Evolutionary conservation across 1,140 invertebrate genomes (phyloP).

Genomic region (Camponotus floridanus): DNA sequence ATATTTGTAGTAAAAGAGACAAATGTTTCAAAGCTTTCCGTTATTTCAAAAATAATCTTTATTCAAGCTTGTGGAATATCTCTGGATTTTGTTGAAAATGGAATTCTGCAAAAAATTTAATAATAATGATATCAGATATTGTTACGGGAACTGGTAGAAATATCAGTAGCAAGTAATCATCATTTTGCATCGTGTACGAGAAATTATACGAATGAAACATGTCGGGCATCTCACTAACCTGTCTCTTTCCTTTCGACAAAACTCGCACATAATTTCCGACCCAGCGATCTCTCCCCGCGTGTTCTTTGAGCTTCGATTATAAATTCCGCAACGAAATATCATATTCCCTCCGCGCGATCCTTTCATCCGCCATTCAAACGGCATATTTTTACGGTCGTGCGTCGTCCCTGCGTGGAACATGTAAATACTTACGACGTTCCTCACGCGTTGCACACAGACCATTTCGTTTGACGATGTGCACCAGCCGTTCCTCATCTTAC

Average conservation of each 20-base stretch:
- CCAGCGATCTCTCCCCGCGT: slow-evolving; percentile 34
- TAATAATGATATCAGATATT: not conserved
- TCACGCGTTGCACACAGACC: slow-evolving; percentile 62
- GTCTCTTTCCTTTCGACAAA: not conserved
- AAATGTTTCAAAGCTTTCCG: not conserved
- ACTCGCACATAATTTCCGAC: slow-evolving; percentile 58
- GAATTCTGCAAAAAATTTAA: not conserved
- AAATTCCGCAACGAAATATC: slow-evolving; percentile 68
- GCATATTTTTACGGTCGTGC: slow-evolving; percentile 68
- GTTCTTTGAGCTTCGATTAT: slow-evolving; percentile 64
- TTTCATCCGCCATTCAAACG: slow-evolving; percentile 59
- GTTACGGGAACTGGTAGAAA: not conserved
- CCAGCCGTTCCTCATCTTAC: slow-evolving; percentile 62
- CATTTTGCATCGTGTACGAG: not conserved
- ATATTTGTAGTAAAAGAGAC: slow-evolving; percentile 15
- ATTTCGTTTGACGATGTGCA: slow-evolving; percentile 76
- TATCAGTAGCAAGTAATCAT: not conserved
- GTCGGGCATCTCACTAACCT: not conserved
- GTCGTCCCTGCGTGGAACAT: slow-evolving; percentile 51
- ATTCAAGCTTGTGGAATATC: not conserved
- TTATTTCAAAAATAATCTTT: not conserved
- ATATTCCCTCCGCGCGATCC: slow-evolving; percentile 62
- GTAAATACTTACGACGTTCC: slow-evolving; percentile 71
- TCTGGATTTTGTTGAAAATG: not conserved
- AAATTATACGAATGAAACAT: not conserved